Conservation (phyloP, 2,888 invertebrate species). For the Diachrysia chrysitis region DNA sequence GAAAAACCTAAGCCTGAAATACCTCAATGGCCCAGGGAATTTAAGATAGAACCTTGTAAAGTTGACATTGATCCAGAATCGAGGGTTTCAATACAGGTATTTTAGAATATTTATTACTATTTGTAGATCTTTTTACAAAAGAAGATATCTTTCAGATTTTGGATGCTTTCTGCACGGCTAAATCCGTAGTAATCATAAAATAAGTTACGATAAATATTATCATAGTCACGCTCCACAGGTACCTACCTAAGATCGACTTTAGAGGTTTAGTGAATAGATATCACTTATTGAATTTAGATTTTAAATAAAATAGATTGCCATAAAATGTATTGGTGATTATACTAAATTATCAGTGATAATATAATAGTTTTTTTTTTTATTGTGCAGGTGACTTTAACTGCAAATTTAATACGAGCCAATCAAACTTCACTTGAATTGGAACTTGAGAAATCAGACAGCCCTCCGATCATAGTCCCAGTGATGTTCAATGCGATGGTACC, state of each 20-base stretch:
- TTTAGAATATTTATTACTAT: background rate
- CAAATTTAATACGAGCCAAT: slow-evolving; percentile 85
- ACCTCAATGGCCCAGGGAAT: slow-evolving; percentile 88
- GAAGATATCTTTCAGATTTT: no score
- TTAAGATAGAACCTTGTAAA: slow-evolving; percentile 83
- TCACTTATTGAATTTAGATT: no score
- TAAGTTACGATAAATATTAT: no score
- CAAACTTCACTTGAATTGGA: slow-evolving; percentile 85
- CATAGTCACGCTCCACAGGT: no score
- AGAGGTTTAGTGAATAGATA: no score
- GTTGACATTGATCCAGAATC: slow-evolving; percentile 84
- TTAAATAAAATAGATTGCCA: no score
- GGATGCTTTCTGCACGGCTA: no score
- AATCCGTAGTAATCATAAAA: background rate
- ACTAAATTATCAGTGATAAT: no score
- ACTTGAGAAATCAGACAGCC: slow-evolving; percentile 89
- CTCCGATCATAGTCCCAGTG: slow-evolving; percentile 87
- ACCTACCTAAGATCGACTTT: no score
- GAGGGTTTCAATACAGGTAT: slow-evolving; percentile 80
- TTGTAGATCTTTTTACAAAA: background rate
- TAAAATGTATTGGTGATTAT: no score
- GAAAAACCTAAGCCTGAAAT: slow-evolving; percentile 77
- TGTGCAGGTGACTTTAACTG: slow-evolving; percentile 86
- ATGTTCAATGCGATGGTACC: slow-evolving; percentile 87
- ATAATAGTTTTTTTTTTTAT: slow-evolving; percentile 14